A percentile compares a stretch with the other conserved stretches of the same genome.
These are phyloP conservation scores for Conomelus anceps DNA, from an alignment of 2,888 invertebrate species.

Conservation along the genomic window DNA sequence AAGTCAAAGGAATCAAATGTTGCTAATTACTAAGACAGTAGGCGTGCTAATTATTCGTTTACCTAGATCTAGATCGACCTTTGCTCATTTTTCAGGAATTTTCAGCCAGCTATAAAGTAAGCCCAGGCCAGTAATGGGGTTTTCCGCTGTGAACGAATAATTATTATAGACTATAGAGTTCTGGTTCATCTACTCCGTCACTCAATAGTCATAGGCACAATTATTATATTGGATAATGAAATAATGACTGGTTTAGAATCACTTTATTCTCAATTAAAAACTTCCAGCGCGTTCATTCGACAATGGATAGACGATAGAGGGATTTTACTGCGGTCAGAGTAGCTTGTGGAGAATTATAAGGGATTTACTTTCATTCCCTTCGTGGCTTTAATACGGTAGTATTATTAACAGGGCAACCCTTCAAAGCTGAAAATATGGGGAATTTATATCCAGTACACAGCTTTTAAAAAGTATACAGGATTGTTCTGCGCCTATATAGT, in stretches of 20 bases:
- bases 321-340: neutral
- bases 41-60: too few relatives aligned
- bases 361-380: neutral
- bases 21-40: too few relatives aligned
- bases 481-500: neutral
- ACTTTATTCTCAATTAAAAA: neutral
- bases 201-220: neutral
- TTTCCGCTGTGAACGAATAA: too few relatives aligned
- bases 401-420: too few relatives aligned
- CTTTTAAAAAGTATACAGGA: neutral
- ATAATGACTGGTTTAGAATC: too few relatives aligned
- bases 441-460: neutral
- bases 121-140: too few relatives aligned
- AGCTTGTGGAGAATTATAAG: neutral
- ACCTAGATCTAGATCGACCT: too few relatives aligned
- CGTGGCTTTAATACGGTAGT: too few relatives aligned
- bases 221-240: neutral
- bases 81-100: too few relatives aligned
- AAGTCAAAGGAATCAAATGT: too few relatives aligned
- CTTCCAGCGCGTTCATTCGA: neutral
- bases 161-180: too few relatives aligned
- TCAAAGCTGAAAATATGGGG: neutral
- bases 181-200: neutral
- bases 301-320: neutral
- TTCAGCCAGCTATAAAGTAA: too few relatives aligned